Base-by-base conservation (phyloP, 2,113 vertebrate species). In the Lophura nycthemera region DNA sequence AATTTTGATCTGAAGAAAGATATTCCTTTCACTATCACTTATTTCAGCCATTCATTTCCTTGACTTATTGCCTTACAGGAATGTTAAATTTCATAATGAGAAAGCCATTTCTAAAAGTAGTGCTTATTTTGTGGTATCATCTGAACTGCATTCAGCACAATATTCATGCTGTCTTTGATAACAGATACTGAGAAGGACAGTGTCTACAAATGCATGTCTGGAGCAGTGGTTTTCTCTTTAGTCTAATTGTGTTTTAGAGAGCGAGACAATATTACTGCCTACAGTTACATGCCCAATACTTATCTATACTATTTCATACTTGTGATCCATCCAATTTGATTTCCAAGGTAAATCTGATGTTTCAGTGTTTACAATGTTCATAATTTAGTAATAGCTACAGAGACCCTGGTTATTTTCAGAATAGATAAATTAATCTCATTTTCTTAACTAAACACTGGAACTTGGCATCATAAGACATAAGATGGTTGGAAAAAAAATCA, bases 361-460 rank as follows among this genome's bases (percentile, higher is more conserved):
- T 56, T 67, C 13, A 38, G 5, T 92, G 13, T 86, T 95, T 86
- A 65, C 19, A 67, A 13, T 56, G 88, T 47, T 52, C 67, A 52
- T 5, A 22, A 15, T 75, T 88, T 74, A 92, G 43, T 29, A 80
- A 45, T 54, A 88, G 50, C 45, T 78, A 24, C 9, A 52, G 42
- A 78, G 90, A 69, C 22, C 3, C 13, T 74, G 32, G 20, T 25
- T 70, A 66, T 89, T 82, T 91, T 80, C 54, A 59, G n/a, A 83
- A 85, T 3, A 70, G 47, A 83, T 95, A 86, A 92, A 91, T 91
- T 27, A 36, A 48, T 92, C 54, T 87, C 4, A 0, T 78, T 87
- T 95, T n/a, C 59, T 93, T 89, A 69, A 75, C 84, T 84, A 79
- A 94, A 88, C 69, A 57, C 6, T 83, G 59, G 73, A 88, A 79